phyloP scores from a whole-genome alignment of 2,888 invertebrate species.

The Dasysyrphus albostriatus region DNA sequence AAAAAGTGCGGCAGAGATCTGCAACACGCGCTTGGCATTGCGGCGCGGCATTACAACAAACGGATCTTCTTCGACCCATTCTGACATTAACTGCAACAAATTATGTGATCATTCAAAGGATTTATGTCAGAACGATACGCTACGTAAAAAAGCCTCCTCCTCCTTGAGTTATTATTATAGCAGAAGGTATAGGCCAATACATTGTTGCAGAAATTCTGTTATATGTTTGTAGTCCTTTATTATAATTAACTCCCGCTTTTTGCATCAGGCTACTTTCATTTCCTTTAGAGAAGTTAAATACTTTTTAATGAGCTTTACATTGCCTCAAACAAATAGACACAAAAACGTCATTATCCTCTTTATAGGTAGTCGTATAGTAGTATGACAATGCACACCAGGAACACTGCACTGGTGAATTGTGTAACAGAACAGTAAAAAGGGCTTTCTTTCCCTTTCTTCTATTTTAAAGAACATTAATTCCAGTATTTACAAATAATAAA shows the following conservation, averaged over 20 bases:
- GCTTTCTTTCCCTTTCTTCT: slow-evolving; percentile 20
- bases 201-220: slow-evolving; percentile 52
- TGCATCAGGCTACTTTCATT: slow-evolving; percentile 28
- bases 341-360: slow-evolving; percentile 60
- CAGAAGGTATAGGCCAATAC: slow-evolving; percentile 40
- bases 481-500: slow-evolving; percentile 78
- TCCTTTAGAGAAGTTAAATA: slow-evolving; percentile 35
- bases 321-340: slow-evolving; percentile 46
- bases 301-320: slow-evolving; percentile 66
- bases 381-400: slow-evolving; percentile 27
- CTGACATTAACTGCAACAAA: slow-evolving; percentile 72
- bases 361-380: not conserved
- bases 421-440: slow-evolving; percentile 23
- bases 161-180: slow-evolving; percentile 65
- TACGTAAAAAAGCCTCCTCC: slow-evolving; percentile 16
- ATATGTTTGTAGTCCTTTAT: slow-evolving; percentile 30
- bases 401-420: not conserved
- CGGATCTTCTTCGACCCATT: slow-evolving; percentile 7
- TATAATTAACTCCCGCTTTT: slow-evolving; percentile 53
- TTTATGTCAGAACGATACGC: slow-evolving; percentile 64
- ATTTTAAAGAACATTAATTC: slow-evolving; percentile 72
- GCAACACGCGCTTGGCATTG: slow-evolving; percentile 53
- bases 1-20: slow-evolving; percentile 19
- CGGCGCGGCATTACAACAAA: slow-evolving; percentile 42
- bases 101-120: slow-evolving; percentile 75